Evolutionary conservation across 2,797 vertebrate species (phyloP), one percentile per base, ranked within the genome.

Genomic region (Poeciliopsis infans): DNA sequence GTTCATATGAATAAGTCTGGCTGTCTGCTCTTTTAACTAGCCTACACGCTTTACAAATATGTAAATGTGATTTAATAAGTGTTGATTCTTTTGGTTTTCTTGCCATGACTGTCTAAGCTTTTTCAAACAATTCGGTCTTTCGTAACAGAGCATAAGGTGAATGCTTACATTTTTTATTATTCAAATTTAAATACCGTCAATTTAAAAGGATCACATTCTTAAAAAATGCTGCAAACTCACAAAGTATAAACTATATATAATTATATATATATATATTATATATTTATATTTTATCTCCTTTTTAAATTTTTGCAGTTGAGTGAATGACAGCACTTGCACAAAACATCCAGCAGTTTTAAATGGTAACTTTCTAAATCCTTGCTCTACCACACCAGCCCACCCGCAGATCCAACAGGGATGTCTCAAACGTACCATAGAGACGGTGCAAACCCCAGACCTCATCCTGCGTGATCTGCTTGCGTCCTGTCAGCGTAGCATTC

Each of bases 381-480:
- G 20, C 66, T 69, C 51, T 53, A 16, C 1, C 23, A 43, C 15
- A 6, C 23, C 2, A n/a, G 41, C 66, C 66, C 39, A 43, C 43
- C 20, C 11, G 12, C 3, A 15, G 43, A 4, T 70, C 41, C 6
- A n/a, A 46, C 43, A 71, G 13, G 13, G 7, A 71, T 28, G 25
- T 45, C 3, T 11, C 61, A 57, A 79, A 79, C 91, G 0, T 92
- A 99, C 98, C 98, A 0, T 99, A 99, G 77, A 99, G 97, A 78
- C 97, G 95, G 92, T 97, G 97, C 85, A 99, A 85, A 6, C 98
- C 98, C 98, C 98, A 99, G 91, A 99, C 95, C 20, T 99, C 98
- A 0, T 99, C 98, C 90, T 98, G 98, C 0, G 98, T 98, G 89
- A 99, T 97, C 0, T 89, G 90, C 85, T 98, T 97, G 55, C 96